These are phyloP conservation scores for Callipepla californica DNA, from an alignment of 2,113 vertebrate genomes.

Conservation along the genomic window DNA sequence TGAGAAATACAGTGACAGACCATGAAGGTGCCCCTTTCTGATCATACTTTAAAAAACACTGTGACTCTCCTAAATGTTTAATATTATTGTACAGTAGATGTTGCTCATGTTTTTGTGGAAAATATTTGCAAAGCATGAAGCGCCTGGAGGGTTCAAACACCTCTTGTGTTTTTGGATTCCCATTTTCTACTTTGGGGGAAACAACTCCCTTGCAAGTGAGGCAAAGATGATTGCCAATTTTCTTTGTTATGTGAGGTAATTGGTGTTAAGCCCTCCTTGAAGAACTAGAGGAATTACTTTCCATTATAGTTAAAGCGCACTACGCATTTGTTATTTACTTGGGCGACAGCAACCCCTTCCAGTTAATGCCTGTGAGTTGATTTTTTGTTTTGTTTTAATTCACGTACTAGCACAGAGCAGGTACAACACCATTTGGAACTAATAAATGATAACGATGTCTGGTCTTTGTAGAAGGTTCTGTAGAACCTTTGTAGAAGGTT, in stretches of 20 bases:
- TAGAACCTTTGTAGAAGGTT: not conserved
- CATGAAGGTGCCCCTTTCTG: constrained; percentile 17
- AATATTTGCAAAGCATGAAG: not conserved
- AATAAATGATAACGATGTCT: not conserved
- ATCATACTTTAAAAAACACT: constrained; percentile 28
- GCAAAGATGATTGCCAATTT: not conserved
- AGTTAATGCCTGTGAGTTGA: not conserved
- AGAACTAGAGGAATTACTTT: not conserved
- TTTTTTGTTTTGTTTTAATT: not conserved
- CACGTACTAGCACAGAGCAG: not conserved
- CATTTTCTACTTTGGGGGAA: constrained; percentile 15
- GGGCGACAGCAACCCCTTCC: not conserved
- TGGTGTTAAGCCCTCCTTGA: not conserved
- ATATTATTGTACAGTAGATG: constrained; percentile 20
- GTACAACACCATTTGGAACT: not conserved
- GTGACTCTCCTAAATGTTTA: constrained; percentile 40
- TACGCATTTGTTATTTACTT: not conserved
- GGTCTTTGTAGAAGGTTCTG: not conserved
- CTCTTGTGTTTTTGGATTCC: not conserved
- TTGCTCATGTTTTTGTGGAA: constrained; percentile 27
- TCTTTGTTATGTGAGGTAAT: not conserved
- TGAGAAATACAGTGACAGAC: constrained; percentile 10
- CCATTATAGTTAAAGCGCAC: not conserved
- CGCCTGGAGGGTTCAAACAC: not conserved
- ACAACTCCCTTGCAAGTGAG: not conserved